A percentile compares a stretch with the other conserved stretches of the same genome.
These are phyloP conservation scores for Helleia helle DNA, from an alignment of 2,888 invertebrate species.

Conservation along the genomic window DNA sequence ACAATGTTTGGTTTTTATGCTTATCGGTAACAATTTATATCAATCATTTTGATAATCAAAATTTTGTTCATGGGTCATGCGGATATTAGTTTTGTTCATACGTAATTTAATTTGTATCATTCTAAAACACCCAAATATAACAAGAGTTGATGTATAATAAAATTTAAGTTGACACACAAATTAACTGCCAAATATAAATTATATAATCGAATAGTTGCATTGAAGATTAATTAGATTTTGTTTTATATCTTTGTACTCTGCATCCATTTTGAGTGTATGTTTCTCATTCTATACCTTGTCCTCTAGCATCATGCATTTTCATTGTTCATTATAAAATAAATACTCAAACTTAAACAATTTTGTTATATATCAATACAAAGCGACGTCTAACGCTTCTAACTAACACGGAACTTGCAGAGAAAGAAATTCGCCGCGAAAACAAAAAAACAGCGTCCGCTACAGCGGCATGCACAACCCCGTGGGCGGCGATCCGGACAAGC, in stretches of 20 bases:
- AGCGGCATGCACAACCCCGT: conserved; percentile 47
- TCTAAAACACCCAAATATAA: conserved; percentile 15
- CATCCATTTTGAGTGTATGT: neutral
- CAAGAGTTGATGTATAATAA: neutral
- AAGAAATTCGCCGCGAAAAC: conserved; percentile 56
- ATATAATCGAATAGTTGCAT: neutral
- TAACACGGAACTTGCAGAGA: conserved; percentile 52
- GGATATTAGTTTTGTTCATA: too few species aligned
- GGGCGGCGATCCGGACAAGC: conserved; percentile 29
- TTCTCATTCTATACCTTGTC: conserved; percentile 18
- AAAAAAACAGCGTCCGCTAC: conserved; percentile 43
- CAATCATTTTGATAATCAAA: too few species aligned
- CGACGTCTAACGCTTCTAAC: conserved; percentile 11
- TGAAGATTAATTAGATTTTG: neutral
- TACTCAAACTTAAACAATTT: too few species aligned
- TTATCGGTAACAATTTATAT: too few species aligned
- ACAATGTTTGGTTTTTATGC: conserved; percentile 1
- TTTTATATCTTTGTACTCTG: neutral
- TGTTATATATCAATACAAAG: neutral
- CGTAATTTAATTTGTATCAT: too few species aligned
- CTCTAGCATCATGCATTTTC: neutral
- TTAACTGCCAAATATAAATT: neutral
- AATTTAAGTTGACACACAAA: neutral
- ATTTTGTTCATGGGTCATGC: too few species aligned
- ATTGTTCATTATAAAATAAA: too few species aligned